These are phyloP conservation scores for Furnarius figulus DNA, from an alignment of 2,113 vertebrate species.

Conservation along the genomic window DNA sequence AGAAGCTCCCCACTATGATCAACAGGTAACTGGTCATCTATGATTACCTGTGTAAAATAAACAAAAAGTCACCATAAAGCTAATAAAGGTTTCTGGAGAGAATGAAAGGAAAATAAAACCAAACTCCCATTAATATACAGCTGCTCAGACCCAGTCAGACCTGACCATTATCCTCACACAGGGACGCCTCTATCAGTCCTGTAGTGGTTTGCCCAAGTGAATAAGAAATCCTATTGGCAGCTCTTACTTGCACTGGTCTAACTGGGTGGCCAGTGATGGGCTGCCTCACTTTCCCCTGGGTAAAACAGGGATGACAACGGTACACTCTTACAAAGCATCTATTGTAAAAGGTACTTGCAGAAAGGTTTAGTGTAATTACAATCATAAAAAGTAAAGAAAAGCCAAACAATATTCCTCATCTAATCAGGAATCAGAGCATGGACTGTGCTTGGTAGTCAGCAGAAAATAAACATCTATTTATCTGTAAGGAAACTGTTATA, in stretches of 20 bases:
- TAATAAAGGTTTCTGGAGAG: not conserved
- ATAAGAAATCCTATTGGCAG: not conserved
- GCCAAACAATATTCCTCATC: not conserved
- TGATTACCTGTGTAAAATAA: slow-evolving; percentile 86
- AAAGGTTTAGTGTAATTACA: not conserved
- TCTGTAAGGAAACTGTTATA: not conserved
- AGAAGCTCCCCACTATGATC: slow-evolving; percentile 94
- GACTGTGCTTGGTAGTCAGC: not conserved
- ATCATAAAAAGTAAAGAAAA: not conserved
- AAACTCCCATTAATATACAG: not conserved
- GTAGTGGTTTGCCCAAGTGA: not conserved
- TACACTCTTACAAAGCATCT: not conserved
- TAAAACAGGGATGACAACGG: not conserved
- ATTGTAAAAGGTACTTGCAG: not conserved
- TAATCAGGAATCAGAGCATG: not conserved
- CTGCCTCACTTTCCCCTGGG: not conserved
- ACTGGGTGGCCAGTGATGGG: not conserved
- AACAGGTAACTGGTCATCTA: slow-evolving; percentile 94
- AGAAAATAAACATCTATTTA: not conserved
- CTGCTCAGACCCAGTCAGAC: not conserved
- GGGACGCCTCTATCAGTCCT: not conserved
- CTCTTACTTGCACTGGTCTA: not conserved
- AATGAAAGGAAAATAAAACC: not conserved
- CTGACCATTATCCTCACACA: not conserved
- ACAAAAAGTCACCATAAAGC: not conserved